Conservation (phyloP, 2,797 vertebrate genomes). For the Acanthis flammea region DNA sequence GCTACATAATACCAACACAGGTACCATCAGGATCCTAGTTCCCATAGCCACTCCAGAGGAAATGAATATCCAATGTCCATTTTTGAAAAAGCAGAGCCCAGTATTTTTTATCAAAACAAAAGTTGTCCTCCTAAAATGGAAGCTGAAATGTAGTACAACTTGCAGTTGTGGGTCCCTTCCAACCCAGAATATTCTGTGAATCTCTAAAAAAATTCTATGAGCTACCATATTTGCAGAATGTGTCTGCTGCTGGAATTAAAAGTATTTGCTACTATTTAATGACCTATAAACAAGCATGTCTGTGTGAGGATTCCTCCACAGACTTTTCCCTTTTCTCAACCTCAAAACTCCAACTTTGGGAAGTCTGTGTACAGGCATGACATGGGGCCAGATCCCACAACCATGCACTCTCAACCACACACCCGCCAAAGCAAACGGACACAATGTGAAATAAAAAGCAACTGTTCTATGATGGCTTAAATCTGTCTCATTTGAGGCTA, state of each 20-base stretch:
- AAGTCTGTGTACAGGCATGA: background rate
- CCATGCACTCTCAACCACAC: background rate
- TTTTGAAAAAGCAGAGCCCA: background rate
- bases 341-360: background rate
- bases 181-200: background rate
- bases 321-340: background rate
- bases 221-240: background rate
- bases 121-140: background rate
- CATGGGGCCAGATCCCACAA: background rate
- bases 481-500: background rate
- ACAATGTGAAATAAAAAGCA: background rate
- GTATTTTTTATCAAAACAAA: background rate
- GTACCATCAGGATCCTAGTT: background rate
- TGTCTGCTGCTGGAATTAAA: background rate
- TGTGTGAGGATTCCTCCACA: background rate
- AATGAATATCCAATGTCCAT: background rate
- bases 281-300: background rate
- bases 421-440: background rate
- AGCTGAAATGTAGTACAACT: background rate
- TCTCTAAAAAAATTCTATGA: background rate
- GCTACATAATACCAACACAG: fast-evolving
- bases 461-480: background rate
- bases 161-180: background rate
- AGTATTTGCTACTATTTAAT: background rate
- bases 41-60: fast-evolving